A percentile compares a stretch with the other conserved stretches of the same genome.
These are phyloP conservation scores for Ursus arctos DNA, from an alignment of 2,113 vertebrate species.

Conservation along the genomic window DNA sequence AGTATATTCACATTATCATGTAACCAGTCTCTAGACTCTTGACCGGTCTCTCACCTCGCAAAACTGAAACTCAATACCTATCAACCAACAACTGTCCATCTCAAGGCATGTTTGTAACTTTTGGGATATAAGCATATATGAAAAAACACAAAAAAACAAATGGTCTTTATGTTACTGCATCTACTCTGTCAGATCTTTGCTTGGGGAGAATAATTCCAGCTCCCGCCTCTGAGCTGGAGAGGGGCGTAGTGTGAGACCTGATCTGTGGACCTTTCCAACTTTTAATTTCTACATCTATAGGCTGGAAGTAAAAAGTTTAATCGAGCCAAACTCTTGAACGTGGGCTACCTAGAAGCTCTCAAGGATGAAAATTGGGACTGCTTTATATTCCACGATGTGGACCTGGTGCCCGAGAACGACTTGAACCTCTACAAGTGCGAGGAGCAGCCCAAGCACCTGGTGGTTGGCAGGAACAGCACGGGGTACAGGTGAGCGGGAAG, in stretches of 20 bases:
- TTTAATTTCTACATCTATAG: conserved; percentile 82
- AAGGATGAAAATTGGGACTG: conserved; percentile 96
- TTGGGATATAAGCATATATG: not conserved
- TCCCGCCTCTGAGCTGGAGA: not conserved
- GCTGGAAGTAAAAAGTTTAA: conserved; percentile 95
- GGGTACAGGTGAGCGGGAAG: conserved; percentile 97
- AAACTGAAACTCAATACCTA: not conserved
- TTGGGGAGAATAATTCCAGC: not conserved
- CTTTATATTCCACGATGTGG: conserved; percentile 98
- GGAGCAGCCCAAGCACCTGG: conserved; percentile 95
- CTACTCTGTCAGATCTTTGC: not conserved
- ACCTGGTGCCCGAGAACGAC: conserved; percentile 98
- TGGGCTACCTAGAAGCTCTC: conserved; percentile 96
- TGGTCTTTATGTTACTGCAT: not conserved
- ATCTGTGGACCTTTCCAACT: not conserved
- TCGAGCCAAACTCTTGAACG: conserved; percentile 96
- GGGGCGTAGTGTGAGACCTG: not conserved
- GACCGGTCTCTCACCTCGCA: not conserved
- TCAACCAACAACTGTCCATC: not conserved
- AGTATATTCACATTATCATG: not conserved
- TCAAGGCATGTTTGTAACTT: not conserved
- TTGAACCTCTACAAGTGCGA: conserved; percentile 95
- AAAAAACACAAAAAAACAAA: not conserved
- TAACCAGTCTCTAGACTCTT: not conserved
- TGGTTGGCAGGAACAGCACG: conserved; percentile 97